Percentiles rank a stretch among this genome's conserved stretches.
Conservation (phyloP, 2,797 vertebrate genomes). For the Cuniculus paca region DNA sequence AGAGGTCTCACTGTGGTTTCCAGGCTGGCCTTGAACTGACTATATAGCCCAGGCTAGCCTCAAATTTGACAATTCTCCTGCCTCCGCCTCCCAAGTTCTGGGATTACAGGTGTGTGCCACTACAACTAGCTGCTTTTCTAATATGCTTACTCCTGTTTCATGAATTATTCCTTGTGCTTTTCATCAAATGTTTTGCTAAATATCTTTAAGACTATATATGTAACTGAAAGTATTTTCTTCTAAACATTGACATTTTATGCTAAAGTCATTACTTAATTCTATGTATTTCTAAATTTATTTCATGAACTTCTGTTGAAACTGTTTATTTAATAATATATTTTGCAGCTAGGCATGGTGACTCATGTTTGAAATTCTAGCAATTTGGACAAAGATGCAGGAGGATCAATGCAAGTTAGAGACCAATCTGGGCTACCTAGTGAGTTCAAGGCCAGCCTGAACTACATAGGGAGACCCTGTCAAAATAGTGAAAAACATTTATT, state of each 20-base stretch:
- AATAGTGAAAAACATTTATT: not conserved
- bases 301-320: not conserved
- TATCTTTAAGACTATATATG: not conserved
- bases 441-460: not conserved
- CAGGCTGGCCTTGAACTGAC: no score
- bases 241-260: not conserved
- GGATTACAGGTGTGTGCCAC: not conserved
- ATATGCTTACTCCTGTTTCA: not conserved
- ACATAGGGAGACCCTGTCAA: not conserved
- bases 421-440: not conserved
- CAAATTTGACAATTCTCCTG: not conserved
- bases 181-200: not conserved
- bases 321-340: not conserved
- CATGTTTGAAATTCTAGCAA: not conserved
- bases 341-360: not conserved
- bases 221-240: not conserved
- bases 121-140: not conserved
- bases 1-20: no score
- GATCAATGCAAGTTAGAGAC: not conserved
- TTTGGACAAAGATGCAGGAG: not conserved
- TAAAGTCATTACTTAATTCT: not conserved
- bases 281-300: not conserved
- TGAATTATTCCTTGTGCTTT: not conserved
- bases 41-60: not conserved
- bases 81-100: not conserved